Percentiles rank a stretch among this genome's conserved stretches.
Evolutionary conservation across 2,888 invertebrate genomes (phyloP).

Genomic region (Acrocyrtus sp.): DNA sequence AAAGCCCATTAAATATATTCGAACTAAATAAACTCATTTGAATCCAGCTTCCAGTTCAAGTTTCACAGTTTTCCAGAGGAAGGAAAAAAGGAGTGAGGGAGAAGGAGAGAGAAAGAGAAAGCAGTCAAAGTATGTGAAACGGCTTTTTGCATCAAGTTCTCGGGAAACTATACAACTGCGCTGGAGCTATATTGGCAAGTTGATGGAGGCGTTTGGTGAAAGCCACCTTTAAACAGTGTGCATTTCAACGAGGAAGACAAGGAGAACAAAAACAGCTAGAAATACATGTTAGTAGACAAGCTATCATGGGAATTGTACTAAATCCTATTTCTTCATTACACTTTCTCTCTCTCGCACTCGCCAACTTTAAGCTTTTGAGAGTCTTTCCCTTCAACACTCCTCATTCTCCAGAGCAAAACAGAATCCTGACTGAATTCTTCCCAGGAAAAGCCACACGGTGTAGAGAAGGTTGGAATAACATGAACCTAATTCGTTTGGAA

Average conservation of each 20-base stretch:
- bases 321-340: slow-evolving; percentile 56
- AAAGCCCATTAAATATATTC: slow-evolving; percentile 50
- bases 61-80: too few species aligned
- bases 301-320: slow-evolving; percentile 50
- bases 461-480: slow-evolving; percentile 5
- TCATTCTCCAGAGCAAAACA: too few species aligned
- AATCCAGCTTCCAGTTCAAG: slow-evolving; percentile 26
- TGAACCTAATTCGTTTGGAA: slow-evolving; percentile 15
- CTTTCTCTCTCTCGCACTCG: slow-evolving; percentile 16
- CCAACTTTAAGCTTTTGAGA: not conserved
- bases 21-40: slow-evolving; percentile 47
- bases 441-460: not conserved
- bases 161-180: too few species aligned
- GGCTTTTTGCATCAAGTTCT: too few species aligned
- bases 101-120: too few species aligned
- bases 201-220: not conserved
- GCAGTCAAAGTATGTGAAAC: too few species aligned
- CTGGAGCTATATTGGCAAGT: not conserved
- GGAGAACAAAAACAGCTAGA: too few species aligned
- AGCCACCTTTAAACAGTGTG: not conserved
- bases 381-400: too few species aligned
- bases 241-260: too few species aligned
- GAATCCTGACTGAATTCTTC: too few species aligned
- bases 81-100: too few species aligned
- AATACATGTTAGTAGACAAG: slow-evolving; percentile 45